phyloP scores from a whole-genome alignment of 2,113 vertebrate genomes.

The Hyperopisus bebe region DNA sequence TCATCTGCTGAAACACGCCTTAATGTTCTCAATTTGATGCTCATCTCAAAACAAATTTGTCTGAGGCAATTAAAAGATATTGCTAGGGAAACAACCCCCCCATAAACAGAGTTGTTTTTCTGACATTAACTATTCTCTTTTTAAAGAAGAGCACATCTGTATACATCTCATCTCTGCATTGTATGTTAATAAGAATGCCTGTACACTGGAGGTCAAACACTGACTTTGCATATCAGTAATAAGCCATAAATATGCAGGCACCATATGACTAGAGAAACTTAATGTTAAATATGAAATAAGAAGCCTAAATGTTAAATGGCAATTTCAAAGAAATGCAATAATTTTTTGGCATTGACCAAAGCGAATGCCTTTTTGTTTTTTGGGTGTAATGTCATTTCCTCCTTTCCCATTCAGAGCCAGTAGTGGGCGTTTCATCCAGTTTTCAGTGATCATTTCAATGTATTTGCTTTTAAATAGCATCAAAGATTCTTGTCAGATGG shows the following conservation, averaged over 20 bases:
- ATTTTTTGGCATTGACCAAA: background rate
- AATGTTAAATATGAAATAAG: background rate
- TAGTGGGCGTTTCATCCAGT: background rate
- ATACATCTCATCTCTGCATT: background rate
- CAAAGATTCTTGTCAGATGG: background rate
- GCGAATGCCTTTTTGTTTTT: background rate
- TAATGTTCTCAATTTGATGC: conserved; percentile 60
- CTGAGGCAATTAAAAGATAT: conserved; percentile 69
- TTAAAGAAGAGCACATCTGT: conserved; percentile 1
- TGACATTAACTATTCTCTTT: conserved; percentile 38
- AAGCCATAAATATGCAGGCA: background rate
- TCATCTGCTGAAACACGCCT: conserved; percentile 62
- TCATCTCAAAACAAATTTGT: conserved; percentile 69
- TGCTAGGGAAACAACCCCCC: conserved; percentile 47
- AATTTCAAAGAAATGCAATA: background rate
- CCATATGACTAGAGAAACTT: background rate
- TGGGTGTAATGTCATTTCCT: background rate
- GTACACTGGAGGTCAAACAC: background rate
- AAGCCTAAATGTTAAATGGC: background rate
- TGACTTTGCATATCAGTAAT: background rate
- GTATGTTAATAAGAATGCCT: background rate
- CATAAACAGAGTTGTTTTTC: conserved; percentile 40
- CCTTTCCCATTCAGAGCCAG: background rate
- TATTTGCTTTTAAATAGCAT: background rate
- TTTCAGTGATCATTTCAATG: background rate